Conservation (phyloP, 1,140 invertebrate species). For the Lepidurus couesii region DNA sequence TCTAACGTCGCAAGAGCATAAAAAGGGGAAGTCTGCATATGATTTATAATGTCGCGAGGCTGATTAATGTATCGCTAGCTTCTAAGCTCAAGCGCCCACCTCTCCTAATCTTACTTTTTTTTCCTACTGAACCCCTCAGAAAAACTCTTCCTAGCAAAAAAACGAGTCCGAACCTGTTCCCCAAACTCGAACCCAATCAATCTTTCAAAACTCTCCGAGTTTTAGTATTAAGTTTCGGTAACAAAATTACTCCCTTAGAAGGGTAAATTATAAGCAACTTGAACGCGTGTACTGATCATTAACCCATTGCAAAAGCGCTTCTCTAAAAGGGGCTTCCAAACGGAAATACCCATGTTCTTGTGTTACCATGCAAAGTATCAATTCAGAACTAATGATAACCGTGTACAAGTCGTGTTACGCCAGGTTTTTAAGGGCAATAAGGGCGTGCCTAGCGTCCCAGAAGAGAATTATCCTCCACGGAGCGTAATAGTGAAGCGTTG, state of each 20-base stretch:
- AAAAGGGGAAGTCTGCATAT: background rate
- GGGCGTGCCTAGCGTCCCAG: background rate
- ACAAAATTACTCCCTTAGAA: background rate
- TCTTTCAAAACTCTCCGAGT: background rate
- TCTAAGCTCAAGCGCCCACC: constrained; percentile 7
- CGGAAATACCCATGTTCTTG: too few relatives aligned
- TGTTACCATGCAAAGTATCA: too few relatives aligned
- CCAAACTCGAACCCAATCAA: background rate
- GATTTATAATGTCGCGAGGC: constrained; percentile 18
- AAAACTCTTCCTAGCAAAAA: background rate
- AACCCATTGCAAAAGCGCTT: too few relatives aligned
- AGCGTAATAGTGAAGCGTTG: background rate
- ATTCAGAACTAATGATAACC: too few relatives aligned
- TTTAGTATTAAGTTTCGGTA: background rate
- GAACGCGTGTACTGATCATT: background rate
- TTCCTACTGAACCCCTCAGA: background rate
- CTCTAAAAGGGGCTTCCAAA: too few relatives aligned
- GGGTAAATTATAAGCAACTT: background rate
- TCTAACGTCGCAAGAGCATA: background rate
- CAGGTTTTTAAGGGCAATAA: background rate
- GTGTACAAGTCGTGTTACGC: too few relatives aligned
- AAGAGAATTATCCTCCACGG: background rate
- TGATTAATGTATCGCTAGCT: constrained; percentile 19
- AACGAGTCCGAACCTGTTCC: background rate
- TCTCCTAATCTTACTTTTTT: constrained; percentile 12